phyloP scores from a whole-genome alignment of 2,888 invertebrate genomes.

The Coleophora flavipennella region DNA sequence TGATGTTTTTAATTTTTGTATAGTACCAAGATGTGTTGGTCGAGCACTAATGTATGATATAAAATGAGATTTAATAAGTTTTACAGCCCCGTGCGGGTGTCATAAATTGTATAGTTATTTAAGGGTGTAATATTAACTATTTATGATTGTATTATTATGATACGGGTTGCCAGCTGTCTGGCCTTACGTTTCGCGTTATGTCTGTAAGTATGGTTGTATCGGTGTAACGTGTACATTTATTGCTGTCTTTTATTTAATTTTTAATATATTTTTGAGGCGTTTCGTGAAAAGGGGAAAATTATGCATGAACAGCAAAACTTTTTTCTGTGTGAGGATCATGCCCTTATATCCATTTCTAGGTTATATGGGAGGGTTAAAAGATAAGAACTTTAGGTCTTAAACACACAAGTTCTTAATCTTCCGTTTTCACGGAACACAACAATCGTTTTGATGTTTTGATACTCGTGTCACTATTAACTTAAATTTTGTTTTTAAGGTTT shows the following conservation, averaged over 20 bases:
- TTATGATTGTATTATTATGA: slow-evolving; percentile 16
- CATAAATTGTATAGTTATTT: slow-evolving; percentile 60
- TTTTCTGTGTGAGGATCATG: too few relatives aligned
- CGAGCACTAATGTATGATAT: slow-evolving; percentile 57
- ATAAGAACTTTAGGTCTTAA: too few relatives aligned
- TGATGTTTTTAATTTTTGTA: slow-evolving; percentile 72
- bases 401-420: slow-evolving; percentile 17
- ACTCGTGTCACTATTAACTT: slow-evolving; percentile 18
- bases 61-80: slow-evolving; percentile 50
- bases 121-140: slow-evolving; percentile 51
- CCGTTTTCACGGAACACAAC: slow-evolving; percentile 13
- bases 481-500: slow-evolving; percentile 46
- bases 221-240: slow-evolving; percentile 6
- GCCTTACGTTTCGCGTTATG: slow-evolving; percentile 21
- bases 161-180: slow-evolving; percentile 2
- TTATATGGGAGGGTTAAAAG: too few relatives aligned
- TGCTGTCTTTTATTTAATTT: slow-evolving; percentile 3
- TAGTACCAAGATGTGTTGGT: slow-evolving; percentile 54
- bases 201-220: slow-evolving; percentile 12
- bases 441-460: too few relatives aligned
- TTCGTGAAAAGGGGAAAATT: slow-evolving; percentile 19
- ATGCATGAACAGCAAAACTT: too few relatives aligned
- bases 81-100: slow-evolving; percentile 41
- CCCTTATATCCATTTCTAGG: too few relatives aligned
- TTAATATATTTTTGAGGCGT: slow-evolving; percentile 15